Evolutionary conservation across 2,888 invertebrate genomes (phyloP), one percentile per base, ranked within the genome.

Genomic region (Chelonus formosanus): DNA sequence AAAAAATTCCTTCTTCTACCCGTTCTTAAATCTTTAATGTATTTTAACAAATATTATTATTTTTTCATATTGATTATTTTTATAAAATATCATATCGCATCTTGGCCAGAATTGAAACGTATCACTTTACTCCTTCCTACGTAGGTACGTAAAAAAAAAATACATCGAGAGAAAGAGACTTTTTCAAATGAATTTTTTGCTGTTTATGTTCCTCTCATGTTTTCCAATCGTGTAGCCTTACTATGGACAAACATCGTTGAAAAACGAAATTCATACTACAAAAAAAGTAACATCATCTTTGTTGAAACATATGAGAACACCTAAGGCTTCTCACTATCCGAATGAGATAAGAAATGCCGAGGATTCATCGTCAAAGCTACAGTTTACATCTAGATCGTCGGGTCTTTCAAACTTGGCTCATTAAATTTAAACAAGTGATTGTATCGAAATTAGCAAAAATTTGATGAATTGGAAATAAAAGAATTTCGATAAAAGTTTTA

Each of bases 361-460:
- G 61, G 76, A 82, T 82, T 81, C 81, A 83, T 82, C 79, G 79
- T 81, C 76, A 79, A 78, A 81, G 79, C 80, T 80, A 77, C 76
- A 81, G 78, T 78, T 79, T 77, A 55, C 74, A 76, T 77, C 70
- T 74, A 66, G 74, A 76, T 61, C 72, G 76, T 65, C 65, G 43
- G 34, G 54, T 55, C 20, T 55, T 50, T 54, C 32, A 53, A 53
- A 35, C 40, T 60, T 45, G 10, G 44, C 35, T 59, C 35, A 54
- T 47, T 54, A 31, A 10, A 20, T 45, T 7, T 6, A 5, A 53
- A 20, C 2, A 20, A 20, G 2, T 20, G 1, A 20, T 20, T 20
- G 1, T 2, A 20, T 20, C 20, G 2, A 20, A 20, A 20, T 20
- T 20, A 20, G 20, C 20, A 20, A 20, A 1, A 20, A 20, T 20